Evolutionary conservation across 2,113 vertebrate species (phyloP).

Genomic region (Gobius niger): DNA sequence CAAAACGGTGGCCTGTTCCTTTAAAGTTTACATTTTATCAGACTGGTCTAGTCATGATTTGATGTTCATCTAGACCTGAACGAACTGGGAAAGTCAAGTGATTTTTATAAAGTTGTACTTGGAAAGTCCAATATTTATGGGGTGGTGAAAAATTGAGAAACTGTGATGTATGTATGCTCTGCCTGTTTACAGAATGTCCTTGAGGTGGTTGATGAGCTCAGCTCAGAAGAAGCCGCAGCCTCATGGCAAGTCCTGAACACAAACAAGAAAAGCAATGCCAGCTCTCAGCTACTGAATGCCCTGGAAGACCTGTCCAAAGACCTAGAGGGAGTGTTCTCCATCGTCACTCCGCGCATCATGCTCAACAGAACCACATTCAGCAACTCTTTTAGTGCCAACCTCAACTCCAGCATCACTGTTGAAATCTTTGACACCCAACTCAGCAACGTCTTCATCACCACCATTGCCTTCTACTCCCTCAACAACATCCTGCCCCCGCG

Average conservation of each 20-base stretch:
- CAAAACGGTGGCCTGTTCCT: too few species aligned
- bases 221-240: constrained; percentile 17
- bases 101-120: too few species aligned
- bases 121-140: too few species aligned
- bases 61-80: too few species aligned
- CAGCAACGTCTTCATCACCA: constrained; percentile 57
- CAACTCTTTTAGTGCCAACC: constrained; percentile 1
- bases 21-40: too few species aligned
- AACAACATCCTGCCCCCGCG: constrained; percentile 71
- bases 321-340: constrained; percentile 23
- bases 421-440: constrained; percentile 54
- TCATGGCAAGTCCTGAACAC: constrained; percentile 62
- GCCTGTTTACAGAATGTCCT: constrained; percentile 67
- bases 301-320: constrained; percentile 72
- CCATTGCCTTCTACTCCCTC: constrained; percentile 69
- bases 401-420: constrained; percentile 56
- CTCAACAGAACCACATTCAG: constrained; percentile 42
- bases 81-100: too few species aligned
- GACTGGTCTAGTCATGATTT: too few species aligned
- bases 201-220: constrained; percentile 55
- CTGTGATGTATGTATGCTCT: background rate
- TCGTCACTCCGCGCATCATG: constrained; percentile 35
- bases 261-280: constrained; percentile 34
- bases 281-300: constrained; percentile 73
- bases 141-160: too few species aligned